These are phyloP conservation scores for Oncorhynchus gorbuscha DNA, from an alignment of 2,113 vertebrate genomes.

Conservation along the genomic window DNA sequence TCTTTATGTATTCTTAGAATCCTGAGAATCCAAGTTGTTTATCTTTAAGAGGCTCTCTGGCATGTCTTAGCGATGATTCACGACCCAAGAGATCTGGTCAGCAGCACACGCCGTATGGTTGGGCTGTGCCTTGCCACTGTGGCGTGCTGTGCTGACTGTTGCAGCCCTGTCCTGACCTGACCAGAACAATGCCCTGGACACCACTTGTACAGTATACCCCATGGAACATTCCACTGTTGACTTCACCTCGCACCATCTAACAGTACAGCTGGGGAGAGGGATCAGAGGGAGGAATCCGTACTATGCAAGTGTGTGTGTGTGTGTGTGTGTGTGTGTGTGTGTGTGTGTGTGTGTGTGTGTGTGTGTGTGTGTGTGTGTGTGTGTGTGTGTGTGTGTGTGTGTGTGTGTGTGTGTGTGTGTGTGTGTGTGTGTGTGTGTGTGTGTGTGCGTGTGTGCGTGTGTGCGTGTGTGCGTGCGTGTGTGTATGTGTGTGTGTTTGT, in stretches of 20 bases:
- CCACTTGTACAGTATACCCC: constrained; percentile 26
- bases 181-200: constrained; percentile 51
- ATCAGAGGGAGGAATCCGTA: constrained; percentile 27
- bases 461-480: accelerated
- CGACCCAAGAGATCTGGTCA: constrained; percentile 20
- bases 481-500: too few species aligned
- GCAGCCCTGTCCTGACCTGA: constrained; percentile 20
- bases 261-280: constrained; percentile 33
- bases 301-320: neutral
- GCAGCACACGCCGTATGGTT: constrained; percentile 30
- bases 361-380: too few species aligned
- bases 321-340: too few species aligned
- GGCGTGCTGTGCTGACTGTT: constrained; percentile 13
- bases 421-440: too few species aligned
- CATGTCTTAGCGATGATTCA: neutral
- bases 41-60: constrained; percentile 31
- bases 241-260: constrained; percentile 6
- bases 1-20: too few species aligned
- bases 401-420: too few species aligned
- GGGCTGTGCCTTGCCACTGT: constrained; percentile 30
- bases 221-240: constrained; percentile 60
- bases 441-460: too few species aligned
- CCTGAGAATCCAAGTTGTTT: too few species aligned
- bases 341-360: too few species aligned
- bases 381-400: too few species aligned